Percentiles rank a stretch among this genome's conserved stretches.
phyloP scores from a whole-genome alignment of 2,797 vertebrate species.

The Columba guinea region DNA sequence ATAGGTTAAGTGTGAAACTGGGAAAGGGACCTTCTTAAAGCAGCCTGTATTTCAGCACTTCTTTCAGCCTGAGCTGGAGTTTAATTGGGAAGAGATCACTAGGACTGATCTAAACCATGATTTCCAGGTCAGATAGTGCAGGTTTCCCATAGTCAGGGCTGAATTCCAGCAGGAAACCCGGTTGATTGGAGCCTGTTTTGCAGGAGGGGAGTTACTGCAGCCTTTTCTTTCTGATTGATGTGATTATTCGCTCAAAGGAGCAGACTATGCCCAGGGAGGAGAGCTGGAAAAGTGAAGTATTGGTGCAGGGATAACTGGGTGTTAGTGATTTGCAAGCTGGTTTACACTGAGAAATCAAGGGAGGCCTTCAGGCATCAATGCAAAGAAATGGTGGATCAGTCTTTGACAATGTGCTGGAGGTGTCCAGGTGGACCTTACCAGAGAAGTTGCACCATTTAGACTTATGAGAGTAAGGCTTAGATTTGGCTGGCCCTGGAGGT shows the following conservation, averaged over 20 bases:
- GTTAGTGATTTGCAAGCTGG: background rate
- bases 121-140: background rate
- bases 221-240: background rate
- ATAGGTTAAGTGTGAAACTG: background rate
- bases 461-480: background rate
- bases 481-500: background rate
- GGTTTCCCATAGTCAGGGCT: background rate
- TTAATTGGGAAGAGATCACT: background rate
- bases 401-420: background rate
- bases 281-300: background rate
- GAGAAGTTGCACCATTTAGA: background rate
- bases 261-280: background rate
- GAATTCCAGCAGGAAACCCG: background rate
- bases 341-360: background rate
- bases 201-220: background rate
- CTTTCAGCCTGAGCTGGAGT: background rate
- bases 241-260: background rate
- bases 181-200: background rate
- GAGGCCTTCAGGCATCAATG: background rate
- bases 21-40: background rate
- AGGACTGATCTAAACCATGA: background rate
- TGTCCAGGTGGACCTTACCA: background rate
- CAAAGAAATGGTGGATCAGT: background rate
- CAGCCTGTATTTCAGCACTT: background rate
- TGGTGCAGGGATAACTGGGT: background rate